These are phyloP conservation scores for Ageneiosus marmoratus DNA, from an alignment of 2,113 vertebrate genomes.

Conservation along the genomic window DNA sequence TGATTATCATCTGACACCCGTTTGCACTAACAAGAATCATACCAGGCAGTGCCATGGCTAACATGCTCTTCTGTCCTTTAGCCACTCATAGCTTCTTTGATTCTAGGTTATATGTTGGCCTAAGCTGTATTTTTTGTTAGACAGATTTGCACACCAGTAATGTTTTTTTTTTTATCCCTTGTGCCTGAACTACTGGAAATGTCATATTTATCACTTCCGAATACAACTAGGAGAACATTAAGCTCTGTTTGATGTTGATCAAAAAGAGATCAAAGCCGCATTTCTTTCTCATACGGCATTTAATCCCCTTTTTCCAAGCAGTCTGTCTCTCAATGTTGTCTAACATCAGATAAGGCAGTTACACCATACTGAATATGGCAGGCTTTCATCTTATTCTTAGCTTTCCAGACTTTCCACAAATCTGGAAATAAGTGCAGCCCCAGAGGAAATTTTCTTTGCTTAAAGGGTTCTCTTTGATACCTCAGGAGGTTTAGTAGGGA, in stretches of 20 bases:
- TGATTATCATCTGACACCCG: slow-evolving; percentile 70
- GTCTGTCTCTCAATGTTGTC: slow-evolving; percentile 24
- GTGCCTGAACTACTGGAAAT: slow-evolving; percentile 1
- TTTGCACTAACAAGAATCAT: slow-evolving; percentile 63
- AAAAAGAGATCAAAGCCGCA: slow-evolving; percentile 32
- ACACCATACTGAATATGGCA: slow-evolving; percentile 33
- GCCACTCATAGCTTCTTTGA: background rate
- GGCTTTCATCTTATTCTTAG: slow-evolving; percentile 40
- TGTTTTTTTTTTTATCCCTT: background rate
- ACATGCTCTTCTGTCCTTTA: background rate
- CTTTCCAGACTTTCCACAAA: slow-evolving; percentile 34
- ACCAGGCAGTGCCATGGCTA: slow-evolving; percentile 28
- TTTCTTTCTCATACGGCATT: slow-evolving; percentile 28
- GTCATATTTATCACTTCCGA: slow-evolving; percentile 5
- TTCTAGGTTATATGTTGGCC: background rate
- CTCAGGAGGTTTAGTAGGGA: background rate
- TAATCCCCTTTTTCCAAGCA: slow-evolving; percentile 16
- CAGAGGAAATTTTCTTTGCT: slow-evolving; percentile 4
- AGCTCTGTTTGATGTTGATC: slow-evolving; percentile 35
- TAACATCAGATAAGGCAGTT: slow-evolving; percentile 41
- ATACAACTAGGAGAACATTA: slow-evolving; percentile 25
- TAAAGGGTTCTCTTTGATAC: slow-evolving; percentile 3
- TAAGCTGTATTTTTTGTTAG: background rate
- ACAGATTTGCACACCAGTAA: background rate
- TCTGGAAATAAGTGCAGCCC: slow-evolving; percentile 29